phyloP scores from a whole-genome alignment of 30 jellyfish, hydroid and myxozoan genomes.

The Calvadosia cruxmelitensis region DNA sequence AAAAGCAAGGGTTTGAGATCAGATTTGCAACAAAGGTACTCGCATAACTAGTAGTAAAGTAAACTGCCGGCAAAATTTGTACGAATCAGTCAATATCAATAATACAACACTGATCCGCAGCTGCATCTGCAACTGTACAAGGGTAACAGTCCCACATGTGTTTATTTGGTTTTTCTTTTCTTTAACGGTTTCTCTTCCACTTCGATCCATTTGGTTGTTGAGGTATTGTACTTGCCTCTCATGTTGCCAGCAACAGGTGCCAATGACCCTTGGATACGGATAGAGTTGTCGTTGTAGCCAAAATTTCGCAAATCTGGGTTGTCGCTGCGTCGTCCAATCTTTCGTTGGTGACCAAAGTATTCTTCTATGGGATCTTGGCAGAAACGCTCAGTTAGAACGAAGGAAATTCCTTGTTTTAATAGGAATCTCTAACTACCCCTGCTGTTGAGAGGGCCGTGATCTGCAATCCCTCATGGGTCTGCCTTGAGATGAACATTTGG shows the following conservation, averaged over 20 bases:
- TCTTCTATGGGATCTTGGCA: not conserved
- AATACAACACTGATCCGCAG: too few species aligned
- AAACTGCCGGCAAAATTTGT: not conserved
- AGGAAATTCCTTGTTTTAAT: not conserved
- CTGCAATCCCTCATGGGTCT: not conserved
- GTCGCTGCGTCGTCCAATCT: not conserved
- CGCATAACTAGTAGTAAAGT: slow-evolving; percentile 7
- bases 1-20: slow-evolving; percentile 13
- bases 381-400: not conserved
- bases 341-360: not conserved
- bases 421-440: not conserved
- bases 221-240: not conserved
- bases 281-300: not conserved
- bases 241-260: not conserved
- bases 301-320: not conserved
- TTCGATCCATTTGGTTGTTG: not conserved
- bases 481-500: not conserved
- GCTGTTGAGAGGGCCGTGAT: not conserved
- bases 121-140: too few species aligned
- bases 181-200: slow-evolving; percentile 2
- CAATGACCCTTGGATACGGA: not conserved
- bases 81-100: too few species aligned
- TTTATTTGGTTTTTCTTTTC: not conserved
- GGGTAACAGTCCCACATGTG: too few species aligned
- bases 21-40: slow-evolving; percentile 19